Percentiles rank a stretch among this genome's conserved stretches.
These are phyloP conservation scores for Chanos chanos DNA, from an alignment of 2,797 vertebrate species.

Conservation along the genomic window DNA sequence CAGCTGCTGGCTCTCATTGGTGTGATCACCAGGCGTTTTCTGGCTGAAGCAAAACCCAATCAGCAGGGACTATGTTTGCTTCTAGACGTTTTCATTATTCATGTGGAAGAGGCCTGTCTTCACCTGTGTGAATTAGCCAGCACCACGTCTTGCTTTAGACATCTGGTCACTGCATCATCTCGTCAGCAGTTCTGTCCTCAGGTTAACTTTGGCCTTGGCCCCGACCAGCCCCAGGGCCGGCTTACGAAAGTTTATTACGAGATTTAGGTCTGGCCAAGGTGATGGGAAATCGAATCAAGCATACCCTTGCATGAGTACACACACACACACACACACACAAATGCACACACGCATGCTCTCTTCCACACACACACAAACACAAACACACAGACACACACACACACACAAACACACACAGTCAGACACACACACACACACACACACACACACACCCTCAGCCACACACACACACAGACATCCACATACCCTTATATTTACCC, in stretches of 20 bases:
- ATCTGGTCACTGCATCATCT: too few species aligned
- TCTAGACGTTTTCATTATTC: not conserved
- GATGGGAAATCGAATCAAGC: constrained; percentile 16
- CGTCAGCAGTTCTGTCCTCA: not conserved
- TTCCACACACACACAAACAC: constrained; percentile 16
- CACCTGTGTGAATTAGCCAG: too few species aligned
- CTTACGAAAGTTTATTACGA: constrained; percentile 13
- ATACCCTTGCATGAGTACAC: not conserved
- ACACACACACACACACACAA: not conserved
- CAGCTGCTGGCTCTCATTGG: too few species aligned
- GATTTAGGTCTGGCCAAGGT: constrained; percentile 17
- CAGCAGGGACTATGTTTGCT: not conserved
- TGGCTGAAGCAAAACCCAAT: not conserved
- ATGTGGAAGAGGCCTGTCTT: not conserved
- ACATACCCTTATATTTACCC: not conserved
- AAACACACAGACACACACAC: not conserved
- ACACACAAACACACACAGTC: too few species aligned
- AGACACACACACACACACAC: not conserved
- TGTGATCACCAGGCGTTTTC: too few species aligned
- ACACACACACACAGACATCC: constrained; percentile 8
- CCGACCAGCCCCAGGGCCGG: not conserved
- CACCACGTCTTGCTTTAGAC: too few species aligned
- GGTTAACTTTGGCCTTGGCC: not conserved
- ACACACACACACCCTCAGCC: not conserved
- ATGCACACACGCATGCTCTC: constrained; percentile 9